Base-by-base conservation (phyloP, 2,797 vertebrate species). In the Numenius phaeopus region DNA sequence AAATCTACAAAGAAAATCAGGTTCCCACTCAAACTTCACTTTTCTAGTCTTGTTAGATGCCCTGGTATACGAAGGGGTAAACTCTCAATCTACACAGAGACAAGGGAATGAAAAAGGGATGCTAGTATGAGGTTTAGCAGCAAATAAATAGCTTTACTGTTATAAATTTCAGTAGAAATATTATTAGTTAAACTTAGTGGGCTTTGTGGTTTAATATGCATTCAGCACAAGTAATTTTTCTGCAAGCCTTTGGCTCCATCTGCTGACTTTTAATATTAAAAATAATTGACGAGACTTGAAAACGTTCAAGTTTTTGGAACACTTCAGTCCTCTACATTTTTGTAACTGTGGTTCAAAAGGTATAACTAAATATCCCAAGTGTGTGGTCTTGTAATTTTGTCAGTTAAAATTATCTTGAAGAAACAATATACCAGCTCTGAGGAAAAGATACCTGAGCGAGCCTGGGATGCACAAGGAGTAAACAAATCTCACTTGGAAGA, bases 161-260 rank as follows among this genome's bases (percentile, higher is more conserved):
- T 61, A 76, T 2, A 76, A 69, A 83, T 87, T 96, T 79, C 55
- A 80, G 61, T 42, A 87, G 42, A 81, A 88, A 83, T 50, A 59
- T 50, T 66, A 83, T 66, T 58, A 93, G 58, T 72, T 94, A 66
- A 80, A 93, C 82, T 84, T 81, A 37, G 58, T 39, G 75, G 73
- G 61, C 61, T 93, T 81, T 88, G 95, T 78, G 81, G 92, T 89
- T 94, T 94, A 94, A 90, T 50, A 84, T 30, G 81, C 39, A 92
- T 69, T 83, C 86, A 91, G 92, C 73, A 69, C 84, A 94, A 97
- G 87, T 90, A 87, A 87, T 92, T 97, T 97, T 98, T 97, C 97
- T 92, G 88, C 95, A 97, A 97, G 98, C 61, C 98, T 98, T 97
- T 98, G 97, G 98, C 98, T 98, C 98, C 98, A 98, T 98, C 98